phyloP scores from a whole-genome alignment of 2,888 invertebrate species.

The Tenthredo scrophulariae region DNA sequence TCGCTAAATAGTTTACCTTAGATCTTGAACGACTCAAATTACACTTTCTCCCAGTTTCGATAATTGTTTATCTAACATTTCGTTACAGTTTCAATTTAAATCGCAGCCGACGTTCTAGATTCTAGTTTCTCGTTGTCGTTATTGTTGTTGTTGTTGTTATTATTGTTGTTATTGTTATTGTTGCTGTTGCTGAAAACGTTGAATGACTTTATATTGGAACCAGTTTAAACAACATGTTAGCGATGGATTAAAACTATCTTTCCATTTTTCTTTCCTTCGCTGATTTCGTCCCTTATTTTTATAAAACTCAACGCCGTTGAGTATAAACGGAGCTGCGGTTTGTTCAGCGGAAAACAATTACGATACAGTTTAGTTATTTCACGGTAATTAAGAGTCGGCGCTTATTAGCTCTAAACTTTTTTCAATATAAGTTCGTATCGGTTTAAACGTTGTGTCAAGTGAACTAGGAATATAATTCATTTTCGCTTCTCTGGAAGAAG shows the following conservation, averaged over 20 bases:
- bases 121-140: slow-evolving; percentile 6
- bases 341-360: neutral
- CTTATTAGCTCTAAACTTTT: neutral
- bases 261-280: neutral
- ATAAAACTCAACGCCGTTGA: neutral
- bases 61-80: neutral
- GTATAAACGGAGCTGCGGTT: neutral
- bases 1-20: slow-evolving; percentile 22
- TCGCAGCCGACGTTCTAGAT: neutral
- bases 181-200: neutral
- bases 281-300: neutral
- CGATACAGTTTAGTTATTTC: neutral
- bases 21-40: slow-evolving; percentile 12
- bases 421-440: slow-evolving; percentile 40
- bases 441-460: slow-evolving; percentile 7
- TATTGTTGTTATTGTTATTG: slow-evolving; percentile 31
- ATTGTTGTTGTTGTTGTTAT: neutral
- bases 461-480: neutral
- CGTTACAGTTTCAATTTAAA: neutral
- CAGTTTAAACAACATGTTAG: neutral
- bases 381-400: neutral
- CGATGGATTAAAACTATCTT: neutral
- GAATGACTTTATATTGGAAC: neutral
- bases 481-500: neutral
- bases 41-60: neutral